Evolutionary conservation across 2,797 vertebrate species (phyloP).

Genomic region (Lophius americanus): DNA sequence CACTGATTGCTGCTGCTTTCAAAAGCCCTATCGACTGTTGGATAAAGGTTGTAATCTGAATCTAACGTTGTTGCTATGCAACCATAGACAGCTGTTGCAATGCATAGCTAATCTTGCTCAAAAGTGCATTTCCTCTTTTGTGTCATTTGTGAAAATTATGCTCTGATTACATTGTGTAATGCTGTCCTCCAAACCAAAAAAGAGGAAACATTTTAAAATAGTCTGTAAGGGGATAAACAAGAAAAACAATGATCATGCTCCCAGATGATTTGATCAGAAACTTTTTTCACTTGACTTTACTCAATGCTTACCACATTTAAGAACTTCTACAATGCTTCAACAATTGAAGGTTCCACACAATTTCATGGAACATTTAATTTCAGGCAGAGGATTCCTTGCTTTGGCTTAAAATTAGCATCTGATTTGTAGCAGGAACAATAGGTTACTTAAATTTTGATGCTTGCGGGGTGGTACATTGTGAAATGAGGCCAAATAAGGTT

Average conservation of each 20-base stretch:
- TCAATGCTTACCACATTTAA: constrained; percentile 24
- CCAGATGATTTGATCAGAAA: constrained; percentile 43
- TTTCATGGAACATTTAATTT: constrained; percentile 31
- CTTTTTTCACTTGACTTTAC: constrained; percentile 29
- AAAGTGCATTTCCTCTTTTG: constrained; percentile 24
- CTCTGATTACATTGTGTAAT: constrained; percentile 34
- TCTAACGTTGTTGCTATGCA: constrained; percentile 64
- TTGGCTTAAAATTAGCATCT: constrained; percentile 50
- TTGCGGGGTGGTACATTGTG: constrained; percentile 32
- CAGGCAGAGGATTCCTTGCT: constrained; percentile 15
- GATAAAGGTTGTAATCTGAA: constrained; percentile 48
- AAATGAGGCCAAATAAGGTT: constrained; percentile 49
- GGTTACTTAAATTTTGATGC: constrained; percentile 36
- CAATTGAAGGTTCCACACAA: constrained; percentile 17
- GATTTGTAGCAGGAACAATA: constrained; percentile 53
- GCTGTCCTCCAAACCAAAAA: constrained; percentile 39
- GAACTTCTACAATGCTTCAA: constrained; percentile 7
- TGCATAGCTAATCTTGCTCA: constrained; percentile 40
- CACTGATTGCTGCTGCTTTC: constrained; percentile 22
- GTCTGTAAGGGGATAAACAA: constrained; percentile 35
- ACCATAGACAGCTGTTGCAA: constrained; percentile 51
- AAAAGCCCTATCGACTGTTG: constrained; percentile 48
- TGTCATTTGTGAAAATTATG: constrained; percentile 42
- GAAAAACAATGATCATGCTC: constrained; percentile 26
- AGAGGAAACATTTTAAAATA: constrained; percentile 30